Evolutionary conservation across 2,797 vertebrate genomes (phyloP).

Genomic region (Anniella stebbinsi): DNA sequence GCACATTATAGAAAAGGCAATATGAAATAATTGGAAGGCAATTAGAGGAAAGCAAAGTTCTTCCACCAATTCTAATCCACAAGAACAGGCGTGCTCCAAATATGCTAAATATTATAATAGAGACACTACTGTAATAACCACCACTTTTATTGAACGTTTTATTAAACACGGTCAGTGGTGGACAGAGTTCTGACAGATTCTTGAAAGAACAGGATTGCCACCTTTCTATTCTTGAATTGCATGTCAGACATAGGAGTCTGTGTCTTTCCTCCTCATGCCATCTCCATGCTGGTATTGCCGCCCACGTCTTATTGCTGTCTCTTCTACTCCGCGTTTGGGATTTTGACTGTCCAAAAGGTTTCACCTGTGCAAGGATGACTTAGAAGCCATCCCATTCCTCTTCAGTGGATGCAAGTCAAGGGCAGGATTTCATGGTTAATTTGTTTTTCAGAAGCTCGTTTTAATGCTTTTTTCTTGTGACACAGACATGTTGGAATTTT

Average conservation of each 20-base stretch:
- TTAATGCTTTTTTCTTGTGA: not conserved
- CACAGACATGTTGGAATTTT: not conserved
- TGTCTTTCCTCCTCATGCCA: not conserved
- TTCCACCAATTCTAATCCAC: too few species aligned
- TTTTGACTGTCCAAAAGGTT: not conserved
- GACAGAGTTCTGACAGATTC: not conserved
- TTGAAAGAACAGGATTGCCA: not conserved
- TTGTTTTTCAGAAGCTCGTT: not conserved
- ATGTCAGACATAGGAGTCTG: not conserved
- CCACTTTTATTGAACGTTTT: not conserved
- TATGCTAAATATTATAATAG: not conserved
- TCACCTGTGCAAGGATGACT: not conserved
- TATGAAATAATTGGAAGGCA: too few species aligned
- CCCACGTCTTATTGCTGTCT: not conserved
- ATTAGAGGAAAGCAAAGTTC: too few species aligned
- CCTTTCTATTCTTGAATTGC: not conserved
- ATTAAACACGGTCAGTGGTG: not conserved
- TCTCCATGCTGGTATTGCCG: not conserved
- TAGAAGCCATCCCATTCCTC: conserved; percentile 9
- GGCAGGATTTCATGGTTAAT: not conserved
- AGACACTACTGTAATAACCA: not conserved
- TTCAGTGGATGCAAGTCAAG: not conserved
- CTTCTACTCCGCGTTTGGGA: not conserved
- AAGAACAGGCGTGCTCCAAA: too few species aligned
- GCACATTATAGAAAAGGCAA: too few species aligned